A percentile compares a stretch with the other conserved stretches of the same genome.
These are phyloP conservation scores for Drosophila engyochracea DNA, from an alignment of 2,888 invertebrate genomes.

Conservation along the genomic window DNA sequence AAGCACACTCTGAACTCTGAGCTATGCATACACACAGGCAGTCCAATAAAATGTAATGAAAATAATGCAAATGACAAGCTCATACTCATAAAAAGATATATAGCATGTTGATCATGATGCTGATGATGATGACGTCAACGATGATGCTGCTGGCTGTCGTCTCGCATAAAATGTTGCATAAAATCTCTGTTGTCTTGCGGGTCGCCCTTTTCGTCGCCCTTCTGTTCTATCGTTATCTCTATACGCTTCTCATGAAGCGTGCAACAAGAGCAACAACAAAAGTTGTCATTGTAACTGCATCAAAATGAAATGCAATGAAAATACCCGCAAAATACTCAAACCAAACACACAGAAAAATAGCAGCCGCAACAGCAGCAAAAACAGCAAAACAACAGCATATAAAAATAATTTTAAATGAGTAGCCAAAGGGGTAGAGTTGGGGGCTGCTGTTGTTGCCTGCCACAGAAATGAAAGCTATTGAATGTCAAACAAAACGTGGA, in stretches of 20 bases:
- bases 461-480: conserved; percentile 71
- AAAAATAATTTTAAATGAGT: conserved; percentile 78
- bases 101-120: conserved; percentile 24
- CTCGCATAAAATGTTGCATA: conserved; percentile 68
- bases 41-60: conserved; percentile 64
- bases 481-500: conserved; percentile 75
- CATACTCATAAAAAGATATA: conserved; percentile 39
- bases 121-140: conserved; percentile 19
- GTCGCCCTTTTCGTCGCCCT: conserved; percentile 4
- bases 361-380: conserved; percentile 44
- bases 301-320: conserved; percentile 75
- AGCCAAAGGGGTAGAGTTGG: conserved; percentile 14
- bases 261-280: conserved; percentile 37
- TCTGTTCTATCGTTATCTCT: conserved; percentile 62
- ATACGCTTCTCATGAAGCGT: conserved; percentile 55
- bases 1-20: conserved; percentile 14
- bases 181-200: conserved; percentile 45
- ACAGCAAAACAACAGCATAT: conserved; percentile 51
- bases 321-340: conserved; percentile 69
- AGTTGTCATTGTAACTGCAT: conserved; percentile 76
- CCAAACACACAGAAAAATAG: conserved; percentile 28
- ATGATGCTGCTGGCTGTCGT: conserved; percentile 34
- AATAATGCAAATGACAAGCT: conserved; percentile 74
- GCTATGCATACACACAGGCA: conserved; percentile 21
- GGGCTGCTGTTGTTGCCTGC: conserved; percentile 47